phyloP scores from a whole-genome alignment of 2,113 vertebrate species.

The Thalassarche chlororhynchos region DNA sequence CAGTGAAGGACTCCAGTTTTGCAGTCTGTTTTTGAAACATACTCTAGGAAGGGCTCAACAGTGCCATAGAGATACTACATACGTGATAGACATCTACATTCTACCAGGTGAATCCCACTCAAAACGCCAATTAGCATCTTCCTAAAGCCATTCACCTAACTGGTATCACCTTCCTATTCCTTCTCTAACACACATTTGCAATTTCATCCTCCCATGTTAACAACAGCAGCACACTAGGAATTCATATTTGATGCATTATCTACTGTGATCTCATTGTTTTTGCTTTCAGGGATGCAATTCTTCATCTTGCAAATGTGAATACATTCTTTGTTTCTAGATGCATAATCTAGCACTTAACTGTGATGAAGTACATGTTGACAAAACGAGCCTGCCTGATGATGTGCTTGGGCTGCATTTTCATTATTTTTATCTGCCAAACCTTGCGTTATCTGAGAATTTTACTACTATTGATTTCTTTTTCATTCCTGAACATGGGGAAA shows the following conservation, averaged over 20 bases:
- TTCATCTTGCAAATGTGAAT: constrained; percentile 14
- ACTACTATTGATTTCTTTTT: constrained; percentile 32
- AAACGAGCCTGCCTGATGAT: neutral
- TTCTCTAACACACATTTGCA: neutral
- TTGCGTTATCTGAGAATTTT: constrained; percentile 23
- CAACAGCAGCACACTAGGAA: neutral
- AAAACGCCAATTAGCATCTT: neutral
- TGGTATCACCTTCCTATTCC: neutral
- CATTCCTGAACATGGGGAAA: neutral
- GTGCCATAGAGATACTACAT: neutral
- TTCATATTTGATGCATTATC: neutral
- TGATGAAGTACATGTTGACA: constrained; percentile 40
- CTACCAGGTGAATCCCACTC: neutral
- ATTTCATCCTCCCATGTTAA: neutral
- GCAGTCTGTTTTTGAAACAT: neutral
- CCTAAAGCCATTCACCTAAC: neutral
- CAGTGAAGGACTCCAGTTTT: neutral
- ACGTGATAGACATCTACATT: fast-evolving
- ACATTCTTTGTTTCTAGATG: constrained; percentile 15
- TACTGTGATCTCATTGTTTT: neutral
- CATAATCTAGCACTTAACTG: constrained; percentile 25
- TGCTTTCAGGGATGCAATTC: neutral
- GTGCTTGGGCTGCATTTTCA: neutral
- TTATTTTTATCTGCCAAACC: constrained; percentile 43
- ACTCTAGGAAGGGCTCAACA: neutral